Conservation (phyloP, 2,797 vertebrate genomes). For the Takifugu rubripes region DNA sequence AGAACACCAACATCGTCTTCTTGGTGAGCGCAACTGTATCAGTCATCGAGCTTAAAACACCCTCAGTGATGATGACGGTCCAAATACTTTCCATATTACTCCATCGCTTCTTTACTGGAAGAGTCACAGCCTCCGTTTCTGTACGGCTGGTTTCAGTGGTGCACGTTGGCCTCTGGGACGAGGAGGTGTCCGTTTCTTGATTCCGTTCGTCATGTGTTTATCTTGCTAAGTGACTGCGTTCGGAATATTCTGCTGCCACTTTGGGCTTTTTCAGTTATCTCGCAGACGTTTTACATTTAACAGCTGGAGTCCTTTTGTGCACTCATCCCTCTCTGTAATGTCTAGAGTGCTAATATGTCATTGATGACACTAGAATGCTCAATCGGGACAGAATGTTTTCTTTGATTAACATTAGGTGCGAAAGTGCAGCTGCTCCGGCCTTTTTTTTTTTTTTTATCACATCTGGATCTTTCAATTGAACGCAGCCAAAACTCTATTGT, state of each 20-base stretch:
- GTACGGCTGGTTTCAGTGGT: neutral
- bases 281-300: slow-evolving; percentile 18
- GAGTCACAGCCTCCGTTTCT: slow-evolving; percentile 3
- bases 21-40: slow-evolving; percentile 78
- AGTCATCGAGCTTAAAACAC: neutral
- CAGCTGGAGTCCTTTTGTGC: slow-evolving; percentile 27
- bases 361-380: neutral
- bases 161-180: slow-evolving; percentile 15
- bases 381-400: slow-evolving; percentile 40
- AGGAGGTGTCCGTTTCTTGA: slow-evolving; percentile 21
- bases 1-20: slow-evolving; percentile 97
- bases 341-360: slow-evolving; percentile 5
- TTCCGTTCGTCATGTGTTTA: slow-evolving; percentile 46
- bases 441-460: slow-evolving; percentile 27
- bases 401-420: slow-evolving; percentile 7
- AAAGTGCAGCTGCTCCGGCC: slow-evolving; percentile 9
- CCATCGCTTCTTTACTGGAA: neutral
- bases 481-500: slow-evolving; percentile 1
- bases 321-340: slow-evolving; percentile 31
- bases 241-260: slow-evolving; percentile 36
- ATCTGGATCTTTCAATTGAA: slow-evolving; percentile 14
- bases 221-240: slow-evolving; percentile 23
- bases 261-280: slow-evolving; percentile 15
- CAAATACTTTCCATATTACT: neutral
- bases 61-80: neutral